Evolutionary conservation across 1,140 invertebrate genomes (phyloP), one percentile per base, ranked within the genome.

Genomic region (Dryas iulia): DNA sequence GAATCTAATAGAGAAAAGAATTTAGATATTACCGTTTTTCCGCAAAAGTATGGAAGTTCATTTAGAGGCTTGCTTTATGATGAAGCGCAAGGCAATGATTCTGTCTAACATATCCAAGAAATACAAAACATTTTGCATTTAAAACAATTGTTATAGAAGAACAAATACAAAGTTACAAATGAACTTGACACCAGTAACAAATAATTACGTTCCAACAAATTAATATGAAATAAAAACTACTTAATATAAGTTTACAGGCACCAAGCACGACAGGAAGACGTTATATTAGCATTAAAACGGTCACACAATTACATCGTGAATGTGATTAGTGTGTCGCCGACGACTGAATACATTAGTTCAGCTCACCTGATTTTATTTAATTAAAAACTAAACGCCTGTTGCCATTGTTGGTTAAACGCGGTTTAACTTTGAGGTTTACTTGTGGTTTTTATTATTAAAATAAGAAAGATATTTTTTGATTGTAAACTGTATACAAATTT

Each of bases 311-410:
- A 90, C 78, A 79, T 77, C 63, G 78, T 82, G 39, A 21, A 10
- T 47, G 39, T 47, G 78, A 85, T 87, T 84, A 84, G 78, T 83
- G 83, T 87, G 84, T 84, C 85, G 82, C 79, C 77, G 81, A 76
- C 82, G 75, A 81, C 77, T 88, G 88, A 89, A 90, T 90, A 88
- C 86, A 90, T 90, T 90, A 90, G 88, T 90, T 90, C 88, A 85
- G 88, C 88, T 89, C 83, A 88, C 86, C 83, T 90, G 88, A 90
- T 89, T 90, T 89, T 87, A 89, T 86, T 89, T 90, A 83, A 86
- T 87, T 84, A 84, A 70, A 69, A 71, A 65, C 63, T 53, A 69
- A 57, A 23, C 57, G 68, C 62, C 21, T 10, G 21, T 14, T 31
- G 47, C 28, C 25, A 66, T 52, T 28, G 33, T 35, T n/a, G 25